Conservation (phyloP, 2,888 invertebrate genomes). For the Rhodophaea formosa region DNA sequence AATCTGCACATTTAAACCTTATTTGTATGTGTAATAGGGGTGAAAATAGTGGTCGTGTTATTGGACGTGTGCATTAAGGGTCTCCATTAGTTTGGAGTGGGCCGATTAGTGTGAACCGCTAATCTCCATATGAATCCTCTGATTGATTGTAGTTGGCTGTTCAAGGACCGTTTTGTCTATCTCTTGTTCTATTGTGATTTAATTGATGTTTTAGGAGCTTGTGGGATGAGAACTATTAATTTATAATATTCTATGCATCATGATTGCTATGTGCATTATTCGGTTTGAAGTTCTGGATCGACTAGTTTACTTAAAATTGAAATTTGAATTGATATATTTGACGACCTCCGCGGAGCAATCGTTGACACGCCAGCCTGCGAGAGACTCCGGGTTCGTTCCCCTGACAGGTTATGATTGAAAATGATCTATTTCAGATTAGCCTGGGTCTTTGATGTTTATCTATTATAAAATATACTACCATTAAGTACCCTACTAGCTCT, state of each 20-base stretch:
- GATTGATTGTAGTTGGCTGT: conserved; percentile 16
- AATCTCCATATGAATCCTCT: conserved; percentile 38
- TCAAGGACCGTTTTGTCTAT: conserved; percentile 7
- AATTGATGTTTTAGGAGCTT: not conserved
- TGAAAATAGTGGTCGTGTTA: not conserved
- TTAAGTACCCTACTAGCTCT: too few species aligned
- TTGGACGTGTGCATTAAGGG: conserved; percentile 42
- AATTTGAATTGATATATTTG: too few species aligned
- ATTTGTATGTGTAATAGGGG: not conserved
- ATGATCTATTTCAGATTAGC: too few species aligned
- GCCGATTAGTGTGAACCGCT: conserved; percentile 48
- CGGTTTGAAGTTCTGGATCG: too few species aligned
- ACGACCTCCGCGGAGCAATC: too few species aligned
- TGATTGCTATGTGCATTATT: too few species aligned
- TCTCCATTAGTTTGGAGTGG: conserved; percentile 55
- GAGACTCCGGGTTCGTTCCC: too few species aligned
- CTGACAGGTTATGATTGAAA: too few species aligned
- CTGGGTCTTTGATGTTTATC: too few species aligned
- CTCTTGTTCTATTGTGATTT: conserved; percentile 1
- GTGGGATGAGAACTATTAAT: not conserved
- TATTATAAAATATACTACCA: too few species aligned
- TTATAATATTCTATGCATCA: not conserved
- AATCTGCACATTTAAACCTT: not conserved
- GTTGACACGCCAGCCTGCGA: too few species aligned
- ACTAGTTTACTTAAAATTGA: too few species aligned